Evolutionary conservation across 2,888 invertebrate genomes (phyloP).

Genomic region (Lagria hirta): DNA sequence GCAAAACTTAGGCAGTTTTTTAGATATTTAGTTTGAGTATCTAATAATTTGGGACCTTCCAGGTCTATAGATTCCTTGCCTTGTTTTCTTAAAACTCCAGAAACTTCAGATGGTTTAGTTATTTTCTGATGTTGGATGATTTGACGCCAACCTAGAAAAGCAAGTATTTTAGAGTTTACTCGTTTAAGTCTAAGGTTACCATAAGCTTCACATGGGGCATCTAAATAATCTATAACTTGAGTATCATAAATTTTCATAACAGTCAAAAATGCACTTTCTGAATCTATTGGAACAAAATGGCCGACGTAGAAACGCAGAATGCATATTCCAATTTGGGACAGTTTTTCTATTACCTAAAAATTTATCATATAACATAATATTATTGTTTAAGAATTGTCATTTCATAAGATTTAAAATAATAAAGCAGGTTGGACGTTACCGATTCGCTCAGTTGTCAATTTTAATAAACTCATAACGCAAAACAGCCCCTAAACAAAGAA

Average conservation of each 20-base stretch:
- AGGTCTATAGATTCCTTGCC: conserved; percentile 15
- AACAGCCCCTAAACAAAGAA: no score
- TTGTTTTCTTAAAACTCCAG: conserved; percentile 2
- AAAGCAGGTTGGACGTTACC: no score
- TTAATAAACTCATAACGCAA: no score
- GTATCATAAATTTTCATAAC: conserved; percentile 60
- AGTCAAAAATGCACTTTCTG: conserved; percentile 58
- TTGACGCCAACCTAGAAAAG: conserved; percentile 36
- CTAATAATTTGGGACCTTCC: conserved; percentile 48
- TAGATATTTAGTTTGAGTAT: conserved; percentile 42
- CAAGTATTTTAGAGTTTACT: not conserved
- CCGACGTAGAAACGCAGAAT: conserved; percentile 48
- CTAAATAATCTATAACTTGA: conserved; percentile 59
- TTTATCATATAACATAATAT: no score
- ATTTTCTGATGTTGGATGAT: conserved; percentile 18
- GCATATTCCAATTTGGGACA: conserved; percentile 3
- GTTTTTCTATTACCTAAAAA: conserved; percentile 7
- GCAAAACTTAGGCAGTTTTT: conserved; percentile 50
- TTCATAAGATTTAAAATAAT: no score
- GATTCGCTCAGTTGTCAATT: no score
- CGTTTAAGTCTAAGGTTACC: conserved; percentile 49
- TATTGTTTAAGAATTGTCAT: no score
- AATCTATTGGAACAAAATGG: conserved; percentile 55
- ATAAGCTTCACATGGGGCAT: conserved; percentile 60
- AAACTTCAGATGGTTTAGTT: conserved; percentile 8